Evolutionary conservation across 1,140 invertebrate species (phyloP).

Genomic region (Lepidurus apus): DNA sequence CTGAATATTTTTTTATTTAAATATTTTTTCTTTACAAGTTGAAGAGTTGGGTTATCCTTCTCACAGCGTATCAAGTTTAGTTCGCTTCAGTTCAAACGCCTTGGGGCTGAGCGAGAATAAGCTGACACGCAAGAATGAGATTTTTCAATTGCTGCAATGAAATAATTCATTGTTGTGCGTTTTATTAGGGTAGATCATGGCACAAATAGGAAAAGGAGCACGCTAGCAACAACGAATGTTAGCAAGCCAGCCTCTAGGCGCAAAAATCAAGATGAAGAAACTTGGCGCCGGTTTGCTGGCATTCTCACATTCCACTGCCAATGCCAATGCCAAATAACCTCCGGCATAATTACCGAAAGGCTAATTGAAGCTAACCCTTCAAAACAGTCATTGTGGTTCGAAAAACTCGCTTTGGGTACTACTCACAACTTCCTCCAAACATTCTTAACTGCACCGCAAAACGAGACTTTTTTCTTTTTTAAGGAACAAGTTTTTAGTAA

Average conservation of each 20-base stretch:
- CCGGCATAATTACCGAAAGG: not conserved
- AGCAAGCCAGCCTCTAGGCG: not conserved
- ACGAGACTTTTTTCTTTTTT: not conserved
- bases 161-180: not conserved
- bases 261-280: conserved; percentile 15
- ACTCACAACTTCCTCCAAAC: not conserved
- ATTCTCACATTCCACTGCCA: conserved; percentile 9
- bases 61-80: too few relatives aligned
- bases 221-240: not conserved
- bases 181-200: not conserved
- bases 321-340: not conserved
- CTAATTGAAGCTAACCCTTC: conserved; percentile 19
- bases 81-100: too few relatives aligned
- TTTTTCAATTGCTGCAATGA: not conserved
- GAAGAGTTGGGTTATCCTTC: too few relatives aligned
- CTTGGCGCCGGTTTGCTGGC: conserved; percentile 1
- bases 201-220: not conserved
- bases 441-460: not conserved
- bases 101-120: not conserved
- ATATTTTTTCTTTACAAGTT: too few relatives aligned
- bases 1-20: too few relatives aligned
- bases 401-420: not conserved
- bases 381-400: not conserved
- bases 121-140: not conserved
- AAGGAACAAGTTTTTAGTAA: not conserved